Conservation (phyloP, 2,888 invertebrate genomes). For the Scaptomyza tumidula region DNA sequence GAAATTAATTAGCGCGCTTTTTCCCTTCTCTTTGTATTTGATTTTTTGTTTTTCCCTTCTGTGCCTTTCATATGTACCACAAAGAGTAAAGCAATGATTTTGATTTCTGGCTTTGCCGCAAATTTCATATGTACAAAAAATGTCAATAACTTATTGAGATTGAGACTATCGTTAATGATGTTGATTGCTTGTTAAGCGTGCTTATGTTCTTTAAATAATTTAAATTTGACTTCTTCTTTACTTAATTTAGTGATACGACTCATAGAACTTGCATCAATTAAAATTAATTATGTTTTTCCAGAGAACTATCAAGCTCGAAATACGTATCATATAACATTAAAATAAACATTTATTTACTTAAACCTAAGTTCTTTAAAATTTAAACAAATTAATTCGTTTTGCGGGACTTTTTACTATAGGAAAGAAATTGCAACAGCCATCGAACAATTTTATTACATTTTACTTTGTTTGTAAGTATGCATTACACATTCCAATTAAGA, state of each 20-base stretch:
- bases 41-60: neutral
- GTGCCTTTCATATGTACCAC: slow-evolving; percentile 31
- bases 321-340: no score
- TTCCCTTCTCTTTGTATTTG: slow-evolving; percentile 12
- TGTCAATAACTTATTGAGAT: neutral
- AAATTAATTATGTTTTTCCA: neutral
- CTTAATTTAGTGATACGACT: neutral
- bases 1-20: slow-evolving; percentile 71
- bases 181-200: neutral
- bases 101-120: neutral
- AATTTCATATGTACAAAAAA: neutral
- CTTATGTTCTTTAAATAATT: neutral
- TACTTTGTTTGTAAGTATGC: no score
- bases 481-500: no score
- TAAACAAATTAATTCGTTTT: no score
- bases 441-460: no score
- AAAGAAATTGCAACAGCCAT: no score
- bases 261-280: neutral
- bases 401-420: no score
- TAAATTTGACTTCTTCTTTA: neutral
- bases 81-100: slow-evolving; percentile 7
- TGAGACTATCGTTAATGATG: neutral
- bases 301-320: no score
- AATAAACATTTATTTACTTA: no score
- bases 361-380: neutral